phyloP scores from a whole-genome alignment of 2,888 invertebrate species.

The Drosophila birchii region DNA sequence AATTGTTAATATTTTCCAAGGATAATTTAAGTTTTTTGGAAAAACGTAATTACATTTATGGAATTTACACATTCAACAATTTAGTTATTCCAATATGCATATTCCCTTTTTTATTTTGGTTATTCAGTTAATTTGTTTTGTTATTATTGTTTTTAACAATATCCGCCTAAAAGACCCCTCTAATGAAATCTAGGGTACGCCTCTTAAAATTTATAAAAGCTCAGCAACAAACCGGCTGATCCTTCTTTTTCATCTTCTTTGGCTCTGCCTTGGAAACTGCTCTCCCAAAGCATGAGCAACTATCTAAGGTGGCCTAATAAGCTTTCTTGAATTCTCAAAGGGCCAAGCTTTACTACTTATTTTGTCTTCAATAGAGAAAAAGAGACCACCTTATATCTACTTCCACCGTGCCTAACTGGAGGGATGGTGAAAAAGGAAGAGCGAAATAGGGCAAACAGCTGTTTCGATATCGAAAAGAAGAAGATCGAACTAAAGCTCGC shows the following conservation, averaged over 20 bases:
- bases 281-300: neutral
- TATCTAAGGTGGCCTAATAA: neutral
- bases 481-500: neutral
- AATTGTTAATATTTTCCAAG: neutral
- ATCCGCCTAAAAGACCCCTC: neutral
- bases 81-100: neutral
- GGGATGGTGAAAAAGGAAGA: neutral
- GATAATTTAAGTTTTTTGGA: neutral
- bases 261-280: neutral
- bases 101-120: neutral
- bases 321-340: neutral
- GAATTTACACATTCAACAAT: neutral
- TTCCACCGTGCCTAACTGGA: neutral
- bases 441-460: slow-evolving; percentile 1
- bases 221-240: slow-evolving; percentile 1
- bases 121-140: neutral
- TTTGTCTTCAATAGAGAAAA: neutral
- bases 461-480: slow-evolving; percentile 1
- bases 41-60: too few species aligned
- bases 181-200: neutral
- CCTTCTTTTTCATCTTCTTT: neutral
- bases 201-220: neutral
- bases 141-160: neutral
- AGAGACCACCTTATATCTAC: neutral
- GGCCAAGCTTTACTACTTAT: neutral